A percentile compares a stretch with the other conserved stretches of the same genome.
These are phyloP conservation scores for Cacoxenus indagator DNA, from an alignment of 2,888 invertebrate genomes.

Conservation along the genomic window DNA sequence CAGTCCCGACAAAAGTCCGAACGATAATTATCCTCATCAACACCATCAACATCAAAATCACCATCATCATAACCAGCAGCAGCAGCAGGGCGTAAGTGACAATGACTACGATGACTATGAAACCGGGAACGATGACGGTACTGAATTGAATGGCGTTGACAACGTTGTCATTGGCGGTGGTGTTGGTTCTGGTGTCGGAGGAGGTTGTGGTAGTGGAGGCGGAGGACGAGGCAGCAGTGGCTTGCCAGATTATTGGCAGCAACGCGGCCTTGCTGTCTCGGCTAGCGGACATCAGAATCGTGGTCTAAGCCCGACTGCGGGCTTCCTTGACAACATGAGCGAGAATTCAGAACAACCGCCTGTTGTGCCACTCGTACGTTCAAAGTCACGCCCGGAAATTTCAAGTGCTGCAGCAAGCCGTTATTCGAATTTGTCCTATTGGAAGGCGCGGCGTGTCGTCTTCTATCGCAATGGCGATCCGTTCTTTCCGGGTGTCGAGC, in stretches of 20 bases:
- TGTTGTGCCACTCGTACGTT: conserved; percentile 66
- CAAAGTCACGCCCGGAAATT: conserved; percentile 70
- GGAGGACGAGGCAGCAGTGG: conserved; percentile 28
- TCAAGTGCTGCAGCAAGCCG: conserved; percentile 72
- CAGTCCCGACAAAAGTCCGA: conserved; percentile 57
- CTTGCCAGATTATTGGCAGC: conserved; percentile 58
- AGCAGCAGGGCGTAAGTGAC: conserved; percentile 26
- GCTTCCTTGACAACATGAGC: conserved; percentile 75
- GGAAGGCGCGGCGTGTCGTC: conserved; percentile 87
- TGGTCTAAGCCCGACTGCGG: conserved; percentile 52
- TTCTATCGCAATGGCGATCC: conserved; percentile 96
- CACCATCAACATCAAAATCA: conserved; percentile 29
- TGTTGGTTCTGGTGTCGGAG: conserved; percentile 34
- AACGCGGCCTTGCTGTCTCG: conserved; percentile 47
- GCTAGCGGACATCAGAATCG: conserved; percentile 55
- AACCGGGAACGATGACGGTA: conserved; percentile 41
- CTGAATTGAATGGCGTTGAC: conserved; percentile 15
- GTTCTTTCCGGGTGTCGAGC: conserved; percentile 90
- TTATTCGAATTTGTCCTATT: conserved; percentile 86
- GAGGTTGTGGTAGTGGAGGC: conserved; percentile 34
- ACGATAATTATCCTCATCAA: conserved; percentile 34
- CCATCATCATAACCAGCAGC: conserved; percentile 31
- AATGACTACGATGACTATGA: conserved; percentile 58
- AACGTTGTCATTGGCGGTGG: conserved; percentile 32
- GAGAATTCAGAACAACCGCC: conserved; percentile 73